phyloP scores from a whole-genome alignment of 2,113 vertebrate genomes.

The Podarcis muralis region DNA sequence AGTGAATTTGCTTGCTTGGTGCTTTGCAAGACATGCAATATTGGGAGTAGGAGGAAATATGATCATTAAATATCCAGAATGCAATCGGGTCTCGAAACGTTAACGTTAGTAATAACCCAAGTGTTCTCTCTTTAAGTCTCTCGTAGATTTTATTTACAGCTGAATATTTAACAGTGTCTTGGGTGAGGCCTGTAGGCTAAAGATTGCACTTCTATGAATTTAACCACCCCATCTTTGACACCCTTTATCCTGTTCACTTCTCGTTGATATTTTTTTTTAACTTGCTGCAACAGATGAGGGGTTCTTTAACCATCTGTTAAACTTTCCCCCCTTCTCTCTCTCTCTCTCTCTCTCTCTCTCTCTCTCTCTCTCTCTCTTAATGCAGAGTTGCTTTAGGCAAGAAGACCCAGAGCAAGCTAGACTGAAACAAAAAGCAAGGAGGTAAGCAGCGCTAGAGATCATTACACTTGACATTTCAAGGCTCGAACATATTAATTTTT shows the following conservation, averaged over 20 bases:
- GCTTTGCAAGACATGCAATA: background rate
- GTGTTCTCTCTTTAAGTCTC: conserved; percentile 63
- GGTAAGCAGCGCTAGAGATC: conserved; percentile 90
- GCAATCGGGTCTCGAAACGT: conserved; percentile 47
- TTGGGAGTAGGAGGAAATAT: too few relatives aligned
- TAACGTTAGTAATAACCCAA: conserved; percentile 39
- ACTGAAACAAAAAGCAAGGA: conserved; percentile 95
- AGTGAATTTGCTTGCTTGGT: background rate
- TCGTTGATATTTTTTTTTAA: conserved; percentile 81
- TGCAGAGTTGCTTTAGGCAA: conserved; percentile 91
- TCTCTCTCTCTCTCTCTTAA: conserved; percentile 68
- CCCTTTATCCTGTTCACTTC: conserved; percentile 81
- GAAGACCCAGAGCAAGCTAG: conserved; percentile 93
- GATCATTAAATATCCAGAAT: conserved; percentile 13
- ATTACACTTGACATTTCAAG: conserved; percentile 97
- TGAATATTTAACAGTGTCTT: conserved; percentile 83
- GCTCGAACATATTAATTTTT: conserved; percentile 93
- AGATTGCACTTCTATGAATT: conserved; percentile 80
- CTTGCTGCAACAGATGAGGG: conserved; percentile 84
- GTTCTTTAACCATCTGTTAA: conserved; percentile 93
- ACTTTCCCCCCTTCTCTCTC: conserved; percentile 70
- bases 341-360: conserved; percentile 38
- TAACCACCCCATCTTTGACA: conserved; percentile 83
- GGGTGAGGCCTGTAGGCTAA: conserved; percentile 78
- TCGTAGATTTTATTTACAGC: conserved; percentile 76